Evolutionary conservation across 2,888 invertebrate genomes (phyloP).

Genomic region (Sphaeridia pumilis): DNA sequence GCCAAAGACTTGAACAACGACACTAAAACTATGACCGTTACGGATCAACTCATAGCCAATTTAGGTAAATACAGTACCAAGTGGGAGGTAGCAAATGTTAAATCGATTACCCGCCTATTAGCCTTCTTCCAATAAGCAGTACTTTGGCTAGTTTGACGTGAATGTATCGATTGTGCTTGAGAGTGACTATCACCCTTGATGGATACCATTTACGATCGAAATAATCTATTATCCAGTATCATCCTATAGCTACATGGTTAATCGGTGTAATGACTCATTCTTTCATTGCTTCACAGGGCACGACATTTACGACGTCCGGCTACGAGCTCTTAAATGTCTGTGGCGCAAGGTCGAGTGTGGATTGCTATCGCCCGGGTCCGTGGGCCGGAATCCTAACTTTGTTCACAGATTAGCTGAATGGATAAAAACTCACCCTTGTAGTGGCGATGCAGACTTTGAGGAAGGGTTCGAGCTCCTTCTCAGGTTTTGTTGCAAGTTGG

Average conservation of each 20-base stretch:
- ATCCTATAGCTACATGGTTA: neutral
- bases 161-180: neutral
- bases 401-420: constrained; percentile 24
- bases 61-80: constrained; percentile 19
- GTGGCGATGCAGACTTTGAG: neutral
- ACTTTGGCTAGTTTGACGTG: too few relatives aligned
- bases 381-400: constrained; percentile 25
- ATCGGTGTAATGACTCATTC: too few relatives aligned
- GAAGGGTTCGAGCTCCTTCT: constrained; percentile 24
- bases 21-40: constrained; percentile 4
- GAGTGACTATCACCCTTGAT: too few relatives aligned
- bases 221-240: too few relatives aligned
- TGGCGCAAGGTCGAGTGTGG: constrained; percentile 28
- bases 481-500: constrained; percentile 19
- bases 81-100: constrained; percentile 10
- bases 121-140: too few relatives aligned
- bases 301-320: constrained; percentile 28
- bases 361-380: constrained; percentile 19
- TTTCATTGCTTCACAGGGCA: constrained; percentile 23
- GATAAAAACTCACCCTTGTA: constrained; percentile 12
- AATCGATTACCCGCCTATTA: constrained; percentile 9
- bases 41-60: constrained; percentile 29
- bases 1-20: constrained; percentile 10
- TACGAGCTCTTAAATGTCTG: constrained; percentile 30
- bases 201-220: too few relatives aligned